Conservation (phyloP, 2,888 invertebrate genomes). For the Caenorhabditis sulstoni region DNA sequence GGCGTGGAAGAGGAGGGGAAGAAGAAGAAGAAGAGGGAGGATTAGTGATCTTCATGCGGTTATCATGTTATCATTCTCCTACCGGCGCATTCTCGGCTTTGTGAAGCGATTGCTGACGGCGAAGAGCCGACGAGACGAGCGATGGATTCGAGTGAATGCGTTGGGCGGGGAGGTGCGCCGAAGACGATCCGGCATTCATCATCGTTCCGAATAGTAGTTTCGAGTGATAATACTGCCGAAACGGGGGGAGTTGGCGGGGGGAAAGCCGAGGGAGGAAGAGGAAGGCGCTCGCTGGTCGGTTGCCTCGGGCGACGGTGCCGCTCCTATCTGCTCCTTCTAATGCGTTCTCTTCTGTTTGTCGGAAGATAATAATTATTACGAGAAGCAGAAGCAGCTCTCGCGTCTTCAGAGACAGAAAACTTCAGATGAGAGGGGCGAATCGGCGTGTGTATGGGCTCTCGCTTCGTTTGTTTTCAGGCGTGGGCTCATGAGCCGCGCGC, state of each 20-base stretch:
- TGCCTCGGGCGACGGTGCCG: background rate
- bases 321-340: constrained; percentile 3
- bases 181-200: too few species aligned
- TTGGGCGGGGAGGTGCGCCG: too few species aligned
- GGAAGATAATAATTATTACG: constrained; percentile 19
- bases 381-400: background rate
- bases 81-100: too few species aligned
- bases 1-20: constrained; percentile 8
- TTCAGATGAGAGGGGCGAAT: too few species aligned
- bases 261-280: background rate
- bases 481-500: too few species aligned
- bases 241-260: constrained; percentile 1
- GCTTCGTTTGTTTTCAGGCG: too few species aligned
- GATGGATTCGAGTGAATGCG: background rate
- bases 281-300: background rate
- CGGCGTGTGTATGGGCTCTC: too few species aligned
- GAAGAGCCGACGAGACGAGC: constrained; percentile 2
- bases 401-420: background rate
- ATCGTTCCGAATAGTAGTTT: too few species aligned
- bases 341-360: constrained; percentile 5
- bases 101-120: background rate
- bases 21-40: background rate
- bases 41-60: background rate
- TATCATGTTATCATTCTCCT: too few species aligned
- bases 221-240: too few species aligned